These are phyloP conservation scores for Anoplophora glabripennis DNA, from an alignment of 1,140 invertebrate species.

Conservation along the genomic window DNA sequence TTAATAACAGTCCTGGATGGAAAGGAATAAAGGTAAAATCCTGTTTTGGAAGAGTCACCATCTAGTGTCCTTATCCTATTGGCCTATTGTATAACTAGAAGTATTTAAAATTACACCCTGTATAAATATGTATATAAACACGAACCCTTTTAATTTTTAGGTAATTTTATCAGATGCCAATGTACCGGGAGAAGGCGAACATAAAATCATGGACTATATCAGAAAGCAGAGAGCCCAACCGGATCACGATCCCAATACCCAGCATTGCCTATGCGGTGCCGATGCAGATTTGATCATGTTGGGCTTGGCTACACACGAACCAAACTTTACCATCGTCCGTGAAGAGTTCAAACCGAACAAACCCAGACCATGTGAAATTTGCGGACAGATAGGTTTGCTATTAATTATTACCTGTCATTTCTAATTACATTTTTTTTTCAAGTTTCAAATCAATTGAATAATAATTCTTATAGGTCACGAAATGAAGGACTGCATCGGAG, in stretches of 20 bases:
- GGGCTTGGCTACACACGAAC: conserved; percentile 97
- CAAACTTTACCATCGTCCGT: conserved; percentile 95
- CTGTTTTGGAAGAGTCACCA: too few relatives aligned
- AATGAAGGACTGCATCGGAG: conserved; percentile 90
- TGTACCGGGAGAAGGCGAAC: conserved; percentile 97
- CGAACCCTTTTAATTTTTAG: conserved; percentile 2
- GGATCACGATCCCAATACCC: conserved; percentile 96
- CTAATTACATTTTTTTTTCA: conserved; percentile 5
- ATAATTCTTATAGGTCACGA: conserved; percentile 72
- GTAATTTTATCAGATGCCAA: conserved; percentile 97
- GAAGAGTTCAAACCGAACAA: conserved; percentile 99
- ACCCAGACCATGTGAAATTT: conserved; percentile 93
- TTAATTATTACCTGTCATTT: background rate
- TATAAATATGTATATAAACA: too few relatives aligned
- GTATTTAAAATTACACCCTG: too few relatives aligned
- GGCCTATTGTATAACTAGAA: too few relatives aligned
- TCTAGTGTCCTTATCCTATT: too few relatives aligned
- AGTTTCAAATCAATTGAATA: background rate
- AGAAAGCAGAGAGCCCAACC: conserved; percentile 92
- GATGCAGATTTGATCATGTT: conserved; percentile 99
- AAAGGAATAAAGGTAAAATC: conserved; percentile 76
- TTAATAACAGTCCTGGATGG: conserved; percentile 97
- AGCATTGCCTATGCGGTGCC: conserved; percentile 96
- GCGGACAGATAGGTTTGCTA: conserved; percentile 79
- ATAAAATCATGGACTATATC: conserved; percentile 99